phyloP scores from a whole-genome alignment of 2,888 invertebrate species.

The Poecilus cupreus region DNA sequence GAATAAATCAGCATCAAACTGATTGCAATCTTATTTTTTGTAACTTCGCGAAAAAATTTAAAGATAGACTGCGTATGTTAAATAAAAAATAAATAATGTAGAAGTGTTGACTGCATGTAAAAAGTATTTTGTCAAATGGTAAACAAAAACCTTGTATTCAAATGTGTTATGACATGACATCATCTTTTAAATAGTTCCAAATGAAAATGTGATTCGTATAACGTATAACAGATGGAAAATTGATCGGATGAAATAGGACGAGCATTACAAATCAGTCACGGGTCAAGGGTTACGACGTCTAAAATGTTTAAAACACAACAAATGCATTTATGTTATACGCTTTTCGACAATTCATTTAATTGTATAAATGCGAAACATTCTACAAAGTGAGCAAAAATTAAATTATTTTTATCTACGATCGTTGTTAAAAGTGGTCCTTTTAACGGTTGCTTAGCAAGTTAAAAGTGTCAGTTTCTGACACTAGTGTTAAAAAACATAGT shows the following conservation, averaged over 20 bases:
- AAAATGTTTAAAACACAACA: not conserved
- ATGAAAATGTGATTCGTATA: not conserved
- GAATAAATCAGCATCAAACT: not conserved
- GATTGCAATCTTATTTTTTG: too few relatives aligned
- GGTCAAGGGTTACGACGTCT: not conserved
- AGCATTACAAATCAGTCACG: not conserved
- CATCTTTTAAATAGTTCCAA: slow-evolving; percentile 12
- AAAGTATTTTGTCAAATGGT: not conserved
- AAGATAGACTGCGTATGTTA: too few relatives aligned
- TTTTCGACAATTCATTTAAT: not conserved
- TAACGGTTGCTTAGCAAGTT: too few relatives aligned
- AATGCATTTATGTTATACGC: not conserved
- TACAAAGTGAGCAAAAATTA: too few relatives aligned
- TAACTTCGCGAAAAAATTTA: too few relatives aligned
- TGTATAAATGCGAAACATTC: not conserved
- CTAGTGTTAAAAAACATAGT: too few relatives aligned
- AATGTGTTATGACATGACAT: not conserved
- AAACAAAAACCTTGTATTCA: not conserved
- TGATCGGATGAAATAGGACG: not conserved
- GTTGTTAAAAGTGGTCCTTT: too few relatives aligned
- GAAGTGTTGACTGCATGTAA: too few relatives aligned
- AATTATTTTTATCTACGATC: too few relatives aligned
- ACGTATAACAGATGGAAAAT: slow-evolving; percentile 18
- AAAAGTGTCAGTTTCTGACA: too few relatives aligned
- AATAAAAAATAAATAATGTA: too few relatives aligned